Evolutionary conservation across 1,140 invertebrate genomes (phyloP), one percentile per base, ranked within the genome.

Genomic region (Lepidurus arcticus): DNA sequence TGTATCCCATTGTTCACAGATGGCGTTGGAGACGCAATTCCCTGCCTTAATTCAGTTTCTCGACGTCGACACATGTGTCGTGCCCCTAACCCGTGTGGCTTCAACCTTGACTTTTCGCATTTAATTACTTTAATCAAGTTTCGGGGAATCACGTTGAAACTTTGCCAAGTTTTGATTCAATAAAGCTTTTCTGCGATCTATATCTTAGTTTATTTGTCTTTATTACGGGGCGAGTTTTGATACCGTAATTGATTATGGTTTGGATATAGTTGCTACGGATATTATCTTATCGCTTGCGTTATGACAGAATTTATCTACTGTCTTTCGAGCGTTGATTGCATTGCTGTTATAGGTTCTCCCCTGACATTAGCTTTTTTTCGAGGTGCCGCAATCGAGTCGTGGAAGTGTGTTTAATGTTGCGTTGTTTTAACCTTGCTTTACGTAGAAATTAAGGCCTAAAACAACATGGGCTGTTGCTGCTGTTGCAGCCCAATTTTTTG

Each of bases 201-300:
- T 65, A 65, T 65, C n/a, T 65, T 65, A n/a, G 53, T 65, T 7
- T 7, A 21, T 65, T 65, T 34, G 2, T 34, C 8, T 16, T 9
- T 65, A 65, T 65, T 65, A 16, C 53, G 21, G 13, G 53, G 53
- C 16, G 53, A 47, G 21, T 7, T 65, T 65, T 21, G 53, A 65
- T 13, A 65, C 13, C 9, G 34, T 34, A 34, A 34, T 34, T 65
- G 53, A 65, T 65, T 65, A 13, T n/a, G 21, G 53, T 65, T 65
- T 65, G 21, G 53, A 34, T 34, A 34, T 65, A 65, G 53, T 65
- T 16, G 53, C 53, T 21, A 65, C 53, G 53, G 53, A n/a, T 65
- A 65, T 65, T 65, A 65, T 65, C 53, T 65, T 65, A 65, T 65
- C 53, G 53, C 53, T 65, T 65, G 21, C 53, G 53, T 16, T 65